Base-by-base conservation (phyloP, 2,797 vertebrate species). In the Clarias fuscus region DNA sequence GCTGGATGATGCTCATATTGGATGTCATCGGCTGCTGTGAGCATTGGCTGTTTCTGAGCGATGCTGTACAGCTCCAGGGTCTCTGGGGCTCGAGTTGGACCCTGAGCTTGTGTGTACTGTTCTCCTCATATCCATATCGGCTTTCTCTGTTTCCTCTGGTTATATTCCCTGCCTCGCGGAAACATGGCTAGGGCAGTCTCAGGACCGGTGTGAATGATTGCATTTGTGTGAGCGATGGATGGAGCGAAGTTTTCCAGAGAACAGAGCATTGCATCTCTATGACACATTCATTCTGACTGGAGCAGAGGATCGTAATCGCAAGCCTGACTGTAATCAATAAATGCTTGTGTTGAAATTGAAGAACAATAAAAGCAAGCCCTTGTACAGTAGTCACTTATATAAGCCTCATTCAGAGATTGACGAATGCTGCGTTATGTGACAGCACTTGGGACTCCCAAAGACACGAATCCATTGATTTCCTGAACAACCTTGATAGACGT, bases 381-480 rank as follows among this genome's bases (percentile, higher is more conserved):
- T 56, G 48, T 15, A 72, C 13, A 1, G 18, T 6, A 82, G 20
- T 37, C 30, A 70, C 20, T 70, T 56, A 71, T 67, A 53, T 20
- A 73, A 65, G 43, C 40, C 43, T 84, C 22, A n/a, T 84, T 61
- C 7, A 24, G 33, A 67, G 76, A 86, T 82, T 90, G 85, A 85
- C 75, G 72, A 80, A 65, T 22, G 40, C 62, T 84, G 58, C 27
- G 68, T 81, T 27, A 73, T 48, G 86, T 86, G 86, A 86, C 71
- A 33, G 37, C 83, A 82, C 81, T 72, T 67, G 14, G 15, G 40
- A 48, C n/a, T 79, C 86, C 87, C 48, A 70, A 58, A 20, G 61
- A 71, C 85, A 87, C 30, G 59, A 40, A 71, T 83, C 70, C 86
- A 88, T 90, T 64, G 85, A 89, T 86, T 80, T 58, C 78, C 82